A percentile compares a stretch with the other conserved stretches of the same genome.
phyloP scores from a whole-genome alignment of 2,888 invertebrate genomes.

The Lepidochrysops patricia region DNA sequence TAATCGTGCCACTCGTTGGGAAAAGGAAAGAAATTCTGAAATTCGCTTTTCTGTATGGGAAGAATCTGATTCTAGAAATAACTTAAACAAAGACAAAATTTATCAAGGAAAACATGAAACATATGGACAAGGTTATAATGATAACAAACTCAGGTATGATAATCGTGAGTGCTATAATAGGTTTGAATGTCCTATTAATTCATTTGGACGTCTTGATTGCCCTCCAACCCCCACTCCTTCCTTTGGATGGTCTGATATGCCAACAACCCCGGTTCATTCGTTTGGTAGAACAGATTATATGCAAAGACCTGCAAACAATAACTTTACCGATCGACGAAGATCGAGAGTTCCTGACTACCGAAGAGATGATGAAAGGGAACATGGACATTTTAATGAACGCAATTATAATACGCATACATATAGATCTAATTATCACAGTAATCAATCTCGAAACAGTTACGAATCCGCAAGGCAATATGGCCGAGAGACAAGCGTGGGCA shows the following conservation, averaged over 20 bases:
- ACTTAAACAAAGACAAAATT: slow-evolving; percentile 25
- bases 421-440: slow-evolving; percentile 24
- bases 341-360: slow-evolving; percentile 40
- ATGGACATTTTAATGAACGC: slow-evolving; percentile 36
- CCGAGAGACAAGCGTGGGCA: slow-evolving; percentile 34
- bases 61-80: slow-evolving; percentile 26
- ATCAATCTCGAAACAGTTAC: slow-evolving; percentile 24
- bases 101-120: slow-evolving; percentile 11
- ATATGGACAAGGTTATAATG: slow-evolving; percentile 14
- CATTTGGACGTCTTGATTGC: slow-evolving; percentile 29
- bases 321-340: slow-evolving; percentile 43
- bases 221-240: slow-evolving; percentile 36
- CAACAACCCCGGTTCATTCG: slow-evolving; percentile 28
- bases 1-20: slow-evolving; percentile 1
- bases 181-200: slow-evolving; percentile 25
- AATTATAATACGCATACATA: slow-evolving; percentile 26
- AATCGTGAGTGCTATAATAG: slow-evolving; percentile 20
- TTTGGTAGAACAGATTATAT: slow-evolving; percentile 30
- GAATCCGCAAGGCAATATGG: slow-evolving; percentile 31
- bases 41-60: slow-evolving; percentile 22
- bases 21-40: background rate
- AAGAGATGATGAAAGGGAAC: slow-evolving; percentile 37
- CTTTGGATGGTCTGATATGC: slow-evolving; percentile 41
- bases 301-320: slow-evolving; percentile 21
- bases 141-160: slow-evolving; percentile 20